These are phyloP conservation scores for Petrocephalus sullivani DNA, from an alignment of 2,797 vertebrate species.

Conservation along the genomic window DNA sequence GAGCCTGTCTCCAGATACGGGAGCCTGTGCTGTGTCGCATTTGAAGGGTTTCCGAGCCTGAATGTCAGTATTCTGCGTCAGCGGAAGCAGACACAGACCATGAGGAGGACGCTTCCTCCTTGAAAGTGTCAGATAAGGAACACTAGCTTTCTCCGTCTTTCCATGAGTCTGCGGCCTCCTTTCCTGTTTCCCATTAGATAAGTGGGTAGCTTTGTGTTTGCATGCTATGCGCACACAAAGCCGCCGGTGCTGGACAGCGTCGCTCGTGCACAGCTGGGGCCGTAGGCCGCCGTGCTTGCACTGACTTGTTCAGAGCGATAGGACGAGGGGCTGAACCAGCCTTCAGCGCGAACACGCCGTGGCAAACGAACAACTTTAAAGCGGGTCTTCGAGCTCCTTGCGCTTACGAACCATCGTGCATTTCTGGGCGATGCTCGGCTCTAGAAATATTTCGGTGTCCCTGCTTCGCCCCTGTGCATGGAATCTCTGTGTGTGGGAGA, in stretches of 20 bases:
- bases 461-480: background rate
- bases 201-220: background rate
- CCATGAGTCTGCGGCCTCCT: constrained; percentile 18
- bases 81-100: background rate
- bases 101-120: background rate
- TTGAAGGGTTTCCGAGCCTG: background rate
- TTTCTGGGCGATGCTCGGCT: background rate
- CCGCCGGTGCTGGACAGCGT: background rate
- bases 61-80: background rate
- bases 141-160: background rate
- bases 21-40: background rate
- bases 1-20: background rate
- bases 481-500: background rate
- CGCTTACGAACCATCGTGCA: background rate
- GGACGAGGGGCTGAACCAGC: background rate
- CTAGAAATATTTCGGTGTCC: background rate
- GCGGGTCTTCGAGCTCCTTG: background rate
- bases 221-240: constrained; percentile 6
- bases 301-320: background rate
- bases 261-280: background rate
- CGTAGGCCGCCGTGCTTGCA: background rate
- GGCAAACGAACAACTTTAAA: background rate
- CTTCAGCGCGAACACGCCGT: background rate
- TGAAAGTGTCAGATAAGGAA: background rate
- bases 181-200: constrained; percentile 37